Evolutionary conservation across 2,797 vertebrate species (phyloP).

Genomic region (Hylomyscus alleni): DNA sequence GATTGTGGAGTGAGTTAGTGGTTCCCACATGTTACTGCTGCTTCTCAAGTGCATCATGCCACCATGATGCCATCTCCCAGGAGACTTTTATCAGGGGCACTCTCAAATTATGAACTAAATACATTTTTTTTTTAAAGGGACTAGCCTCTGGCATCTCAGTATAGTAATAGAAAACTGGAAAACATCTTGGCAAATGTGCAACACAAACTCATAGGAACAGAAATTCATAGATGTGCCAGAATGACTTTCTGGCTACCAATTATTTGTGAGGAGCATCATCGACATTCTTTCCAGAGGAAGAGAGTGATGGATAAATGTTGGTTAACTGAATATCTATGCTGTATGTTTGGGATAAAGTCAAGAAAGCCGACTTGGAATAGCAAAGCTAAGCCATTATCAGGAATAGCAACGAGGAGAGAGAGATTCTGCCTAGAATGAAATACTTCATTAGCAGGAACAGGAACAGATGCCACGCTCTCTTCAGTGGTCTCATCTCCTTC

Average conservation of each 20-base stretch:
- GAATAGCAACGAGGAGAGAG: background rate
- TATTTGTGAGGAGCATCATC: background rate
- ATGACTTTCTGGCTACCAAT: background rate
- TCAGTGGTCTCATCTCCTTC: background rate
- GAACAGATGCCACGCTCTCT: conserved; percentile 1
- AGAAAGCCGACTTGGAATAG: conserved; percentile 35
- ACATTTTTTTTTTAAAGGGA: background rate
- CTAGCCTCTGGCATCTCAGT: background rate
- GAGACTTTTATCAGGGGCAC: background rate
- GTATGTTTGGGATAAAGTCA: background rate
- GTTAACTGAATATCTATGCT: background rate
- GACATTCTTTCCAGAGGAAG: background rate
- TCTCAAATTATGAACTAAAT: background rate
- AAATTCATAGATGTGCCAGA: background rate
- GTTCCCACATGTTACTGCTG: background rate
- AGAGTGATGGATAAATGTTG: background rate
- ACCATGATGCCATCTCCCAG: too few relatives aligned
- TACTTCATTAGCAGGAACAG: background rate
- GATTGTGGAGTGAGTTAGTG: background rate
- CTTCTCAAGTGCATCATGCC: too few relatives aligned
- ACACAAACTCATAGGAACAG: background rate
- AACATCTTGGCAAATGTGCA: conserved; percentile 18
- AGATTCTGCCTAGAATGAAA: background rate
- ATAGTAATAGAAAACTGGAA: background rate
- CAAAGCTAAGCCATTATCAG: background rate